Conservation (phyloP, 2,113 vertebrate genomes). For the Sinocyclocheilus maitianheensis region DNA sequence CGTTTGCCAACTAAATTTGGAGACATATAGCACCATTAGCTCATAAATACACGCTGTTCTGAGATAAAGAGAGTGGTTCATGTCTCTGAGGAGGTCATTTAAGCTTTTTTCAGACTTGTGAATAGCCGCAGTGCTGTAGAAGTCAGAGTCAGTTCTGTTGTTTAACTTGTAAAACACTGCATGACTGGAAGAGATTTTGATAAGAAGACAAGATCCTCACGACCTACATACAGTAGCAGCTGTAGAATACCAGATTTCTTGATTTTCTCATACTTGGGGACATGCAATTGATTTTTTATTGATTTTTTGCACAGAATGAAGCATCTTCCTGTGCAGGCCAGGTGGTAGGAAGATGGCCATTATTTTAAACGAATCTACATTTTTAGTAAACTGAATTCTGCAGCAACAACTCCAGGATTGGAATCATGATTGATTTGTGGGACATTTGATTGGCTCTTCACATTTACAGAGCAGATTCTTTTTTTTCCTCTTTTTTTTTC, state of each 20-base stretch:
- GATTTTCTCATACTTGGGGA: background rate
- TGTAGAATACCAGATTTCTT: background rate
- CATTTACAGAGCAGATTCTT: background rate
- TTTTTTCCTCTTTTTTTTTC: background rate
- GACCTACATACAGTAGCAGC: background rate
- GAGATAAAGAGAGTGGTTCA: background rate
- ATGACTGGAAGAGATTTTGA: no score
- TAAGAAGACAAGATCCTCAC: background rate
- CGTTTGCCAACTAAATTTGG: background rate
- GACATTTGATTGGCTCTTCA: background rate
- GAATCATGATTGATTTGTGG: background rate
- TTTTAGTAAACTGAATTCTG: background rate
- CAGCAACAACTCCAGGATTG: background rate
- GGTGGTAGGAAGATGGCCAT: background rate
- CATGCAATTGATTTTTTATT: background rate
- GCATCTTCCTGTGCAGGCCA: background rate
- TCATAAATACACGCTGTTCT: background rate
- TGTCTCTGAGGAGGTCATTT: slow-evolving; percentile 8
- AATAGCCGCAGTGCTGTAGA: slow-evolving; percentile 28
- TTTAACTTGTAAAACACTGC: no score
- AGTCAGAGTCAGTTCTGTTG: background rate
- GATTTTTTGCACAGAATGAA: background rate
- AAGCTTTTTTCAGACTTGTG: background rate
- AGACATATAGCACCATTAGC: slow-evolving; percentile 15
- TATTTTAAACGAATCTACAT: background rate